A percentile compares a stretch with the other conserved stretches of the same genome.
Evolutionary conservation across 2,888 invertebrate species (phyloP).

Genomic region (Caenorhabditis doughertyi): DNA sequence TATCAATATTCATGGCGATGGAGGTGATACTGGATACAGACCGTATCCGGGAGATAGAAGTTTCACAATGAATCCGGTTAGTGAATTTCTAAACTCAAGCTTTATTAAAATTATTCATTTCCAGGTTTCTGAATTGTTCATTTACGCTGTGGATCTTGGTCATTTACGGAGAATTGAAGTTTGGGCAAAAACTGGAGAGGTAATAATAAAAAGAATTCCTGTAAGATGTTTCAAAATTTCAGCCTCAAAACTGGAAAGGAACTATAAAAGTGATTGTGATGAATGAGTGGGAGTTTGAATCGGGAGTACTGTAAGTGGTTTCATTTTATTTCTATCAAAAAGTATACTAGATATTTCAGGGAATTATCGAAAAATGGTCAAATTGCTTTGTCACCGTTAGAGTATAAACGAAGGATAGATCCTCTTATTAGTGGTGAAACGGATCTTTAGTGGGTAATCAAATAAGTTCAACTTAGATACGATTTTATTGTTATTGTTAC

Average conservation of each 20-base stretch:
- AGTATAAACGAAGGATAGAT: background rate
- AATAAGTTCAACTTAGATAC: no score
- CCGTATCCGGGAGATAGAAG: constrained; percentile 33
- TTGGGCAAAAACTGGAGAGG: constrained; percentile 46
- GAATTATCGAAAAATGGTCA: constrained; percentile 45
- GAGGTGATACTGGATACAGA: constrained; percentile 62
- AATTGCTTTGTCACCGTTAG: constrained; percentile 27
- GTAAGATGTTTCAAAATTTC: constrained; percentile 12
- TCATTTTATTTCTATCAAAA: background rate
- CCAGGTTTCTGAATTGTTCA: constrained; percentile 35
- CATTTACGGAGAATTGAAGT: constrained; percentile 44
- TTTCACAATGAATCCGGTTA: constrained; percentile 29
- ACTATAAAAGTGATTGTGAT: constrained; percentile 3
- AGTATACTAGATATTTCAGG: constrained; percentile 19
- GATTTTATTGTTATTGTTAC: constrained; percentile 6
- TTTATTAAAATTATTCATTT: background rate
- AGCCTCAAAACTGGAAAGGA: constrained; percentile 45
- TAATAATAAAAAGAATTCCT: background rate
- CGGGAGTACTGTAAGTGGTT: constrained; percentile 38
- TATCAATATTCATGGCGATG: constrained; percentile 58
- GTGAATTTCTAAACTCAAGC: background rate
- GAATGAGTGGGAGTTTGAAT: constrained; percentile 10
- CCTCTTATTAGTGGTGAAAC: background rate
- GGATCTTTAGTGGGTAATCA: no score
- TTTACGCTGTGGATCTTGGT: constrained; percentile 41